Percentiles rank a stretch among this genome's conserved stretches.
These are phyloP conservation scores for Lineus longissimus DNA, from an alignment of 1,140 invertebrate species.

Conservation along the genomic window DNA sequence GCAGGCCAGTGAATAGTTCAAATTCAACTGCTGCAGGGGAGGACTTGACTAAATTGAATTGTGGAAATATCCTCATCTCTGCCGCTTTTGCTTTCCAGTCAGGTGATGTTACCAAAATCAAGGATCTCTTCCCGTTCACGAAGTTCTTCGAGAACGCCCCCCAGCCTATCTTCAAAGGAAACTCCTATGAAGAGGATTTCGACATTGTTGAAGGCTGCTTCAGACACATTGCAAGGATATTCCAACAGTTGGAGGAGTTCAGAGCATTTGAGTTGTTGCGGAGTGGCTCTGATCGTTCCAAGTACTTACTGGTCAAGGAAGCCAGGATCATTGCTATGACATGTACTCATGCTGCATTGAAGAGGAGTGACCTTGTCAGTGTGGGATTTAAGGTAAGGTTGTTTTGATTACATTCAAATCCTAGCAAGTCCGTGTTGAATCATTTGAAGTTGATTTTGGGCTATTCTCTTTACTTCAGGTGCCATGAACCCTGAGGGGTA, in stretches of 20 bases:
- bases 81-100: slow-evolving; percentile 25
- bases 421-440: neutral
- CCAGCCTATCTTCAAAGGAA: slow-evolving; percentile 83
- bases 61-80: too few relatives aligned
- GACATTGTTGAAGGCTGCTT: slow-evolving; percentile 91
- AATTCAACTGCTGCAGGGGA: too few relatives aligned
- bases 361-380: slow-evolving; percentile 92
- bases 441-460: slow-evolving; percentile 2
- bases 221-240: slow-evolving; percentile 92
- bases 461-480: neutral
- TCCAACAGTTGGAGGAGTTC: slow-evolving; percentile 96
- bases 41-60: too few relatives aligned
- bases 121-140: slow-evolving; percentile 79
- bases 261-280: slow-evolving; percentile 91
- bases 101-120: slow-evolving; percentile 34
- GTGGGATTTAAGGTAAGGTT: slow-evolving; percentile 63
- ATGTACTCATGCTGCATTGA: slow-evolving; percentile 97
- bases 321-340: slow-evolving; percentile 99
- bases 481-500: too few relatives aligned
- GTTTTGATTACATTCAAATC: neutral
- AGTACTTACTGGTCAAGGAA: slow-evolving; percentile 96
- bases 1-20: too few relatives aligned
- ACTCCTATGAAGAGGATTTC: slow-evolving; percentile 79
- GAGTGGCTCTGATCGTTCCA: slow-evolving; percentile 89
- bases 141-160: slow-evolving; percentile 70